phyloP scores from a whole-genome alignment of 2,797 vertebrate genomes.

The Acanthiza pusilla region DNA sequence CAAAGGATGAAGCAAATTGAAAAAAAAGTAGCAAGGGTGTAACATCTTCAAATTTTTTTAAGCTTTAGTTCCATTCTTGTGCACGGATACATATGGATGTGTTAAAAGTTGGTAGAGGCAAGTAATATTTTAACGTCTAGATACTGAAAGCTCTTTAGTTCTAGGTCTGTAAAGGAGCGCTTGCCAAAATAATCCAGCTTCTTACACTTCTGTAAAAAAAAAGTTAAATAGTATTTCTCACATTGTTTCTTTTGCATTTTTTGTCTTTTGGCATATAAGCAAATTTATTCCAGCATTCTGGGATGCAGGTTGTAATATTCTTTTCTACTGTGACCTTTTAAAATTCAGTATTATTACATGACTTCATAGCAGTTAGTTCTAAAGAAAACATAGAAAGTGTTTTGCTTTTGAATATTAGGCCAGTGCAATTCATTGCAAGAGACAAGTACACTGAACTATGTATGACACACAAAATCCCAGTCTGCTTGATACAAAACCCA shows the following conservation, averaged over 20 bases:
- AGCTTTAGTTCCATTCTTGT: neutral
- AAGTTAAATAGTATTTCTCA: neutral
- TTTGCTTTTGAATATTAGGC: neutral
- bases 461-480: neutral
- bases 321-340: neutral
- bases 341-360: neutral
- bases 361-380: neutral
- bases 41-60: neutral
- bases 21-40: neutral
- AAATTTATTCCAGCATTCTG: neutral
- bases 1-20: neutral
- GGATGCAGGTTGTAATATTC: neutral
- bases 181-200: neutral
- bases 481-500: neutral
- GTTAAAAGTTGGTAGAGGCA: neutral
- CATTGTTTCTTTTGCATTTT: neutral
- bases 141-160: neutral
- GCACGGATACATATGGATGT: neutral
- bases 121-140: neutral
- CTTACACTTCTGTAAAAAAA: neutral
- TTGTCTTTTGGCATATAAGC: neutral
- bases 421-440: neutral
- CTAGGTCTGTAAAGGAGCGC: neutral
- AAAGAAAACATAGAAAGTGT: neutral
- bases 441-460: neutral